Evolutionary conservation across 2,113 vertebrate species (phyloP), one percentile per base, ranked within the genome.

Genomic region (Panthera uncia): DNA sequence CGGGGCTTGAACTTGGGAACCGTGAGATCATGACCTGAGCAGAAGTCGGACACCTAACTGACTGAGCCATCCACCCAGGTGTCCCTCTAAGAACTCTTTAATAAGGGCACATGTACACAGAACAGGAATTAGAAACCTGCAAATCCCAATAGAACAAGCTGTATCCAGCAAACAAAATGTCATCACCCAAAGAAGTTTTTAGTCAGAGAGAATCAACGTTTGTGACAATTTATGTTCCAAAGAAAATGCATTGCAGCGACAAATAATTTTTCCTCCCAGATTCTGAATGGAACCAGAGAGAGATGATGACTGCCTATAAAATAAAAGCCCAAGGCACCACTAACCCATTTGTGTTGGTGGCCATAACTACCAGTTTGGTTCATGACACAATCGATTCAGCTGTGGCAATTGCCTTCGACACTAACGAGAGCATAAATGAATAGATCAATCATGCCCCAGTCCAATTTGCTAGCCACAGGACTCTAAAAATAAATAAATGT

Each of bases 401-500:
- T 36, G 84, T 55, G 82, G 82, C 38, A 81, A 65, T 45, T 41
- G 21, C 78, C 87, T 97, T 89, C 38, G 19, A n/a, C 82, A 78
- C 71, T 86, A 74, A 89, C 94, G 81, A 76, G 18, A 85, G 4
- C 27, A 78, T 81, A 93, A 95, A 80, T 55, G 73, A 96, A 93
- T 63, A 96, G 82, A 80, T 96, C 83, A 63, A 48, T 94, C 95
- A 66, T 66, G 21, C 15, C 66, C 65, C 45, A 16, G 94, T 68
- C 83, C 68, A 74, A 52, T 82, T 87, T 76, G 66, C 68, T 93
- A 83, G 79, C 95, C 86, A 95, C 86, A 66, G 84, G 48, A 85
- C 73, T 95, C 96, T 95, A 97, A 96, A 97, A 97, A 98, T 97
- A 98, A 96, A 95, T 74, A 95, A 95, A 93, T 80, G 81, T 89